Base-by-base conservation (phyloP, 2,797 vertebrate genomes). In the Anableps anableps region DNA sequence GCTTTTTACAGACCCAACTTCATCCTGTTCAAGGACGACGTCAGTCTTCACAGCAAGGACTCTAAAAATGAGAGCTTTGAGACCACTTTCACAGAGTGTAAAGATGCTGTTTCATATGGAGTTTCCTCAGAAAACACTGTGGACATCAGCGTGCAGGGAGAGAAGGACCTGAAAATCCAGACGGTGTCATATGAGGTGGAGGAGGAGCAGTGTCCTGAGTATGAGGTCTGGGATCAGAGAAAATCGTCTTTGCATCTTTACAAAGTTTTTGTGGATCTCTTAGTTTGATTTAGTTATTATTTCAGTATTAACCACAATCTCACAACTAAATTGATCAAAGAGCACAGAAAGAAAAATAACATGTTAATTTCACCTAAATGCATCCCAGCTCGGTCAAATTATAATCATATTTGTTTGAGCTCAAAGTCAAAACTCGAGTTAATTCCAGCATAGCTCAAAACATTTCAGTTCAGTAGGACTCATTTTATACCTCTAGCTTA, bases 171-270 rank as follows among this genome's bases (percentile, higher is more conserved):
- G 71, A 94, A 96, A 91, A 97, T 98, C 91, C 97, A 97, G 86
- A 98, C 97, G 0, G 97, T 98, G 88, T 98, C 97, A 66, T 97
- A 97, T 0, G 97, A 97, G 0, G 97, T 98, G 88, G 97, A 97
- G 79, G 97, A 97, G 58, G 97, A 97, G 75, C 96, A 97, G 79
- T 95, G 95, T 75, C 97, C 95, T n/a, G 96, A 96, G 83, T 97
- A 96, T 1, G 97, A 97, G 95, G 97, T 97, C 88, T 95, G 95
- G 10, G 83, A 72, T 83, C 66, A 70, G 23, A 74, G 60, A 43
- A 74, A n/a, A 71, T 68, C n/a, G 34, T 51, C 38, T 45, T 72
- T 72, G 16, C 16, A 34, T 64, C 31, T 3, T 34, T 36, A 8
- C 13, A 1, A 41, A 71, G 13, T 43, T 34, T 45, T 71, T 45